Conservation (phyloP, 35 echinoderm and acorn worm genomes). For the Lytechinus pictus region DNA sequence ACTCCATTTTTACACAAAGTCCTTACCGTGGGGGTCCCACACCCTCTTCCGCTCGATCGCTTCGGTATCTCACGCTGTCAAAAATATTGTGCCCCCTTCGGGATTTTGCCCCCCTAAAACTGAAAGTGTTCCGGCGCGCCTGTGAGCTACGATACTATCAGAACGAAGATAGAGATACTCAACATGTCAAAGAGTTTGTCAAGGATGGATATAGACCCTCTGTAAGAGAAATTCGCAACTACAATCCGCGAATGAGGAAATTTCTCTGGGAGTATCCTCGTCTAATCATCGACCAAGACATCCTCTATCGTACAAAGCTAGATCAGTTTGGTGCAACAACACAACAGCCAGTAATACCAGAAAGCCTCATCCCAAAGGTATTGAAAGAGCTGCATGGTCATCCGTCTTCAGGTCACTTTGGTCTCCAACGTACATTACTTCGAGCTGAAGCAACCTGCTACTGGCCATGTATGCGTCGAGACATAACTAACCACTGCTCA, state of each 20-base stretch:
- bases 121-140: too few relatives aligned
- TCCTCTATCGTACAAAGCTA: not conserved
- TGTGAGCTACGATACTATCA: not conserved
- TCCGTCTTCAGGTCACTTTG: constrained; percentile 38
- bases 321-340: not conserved
- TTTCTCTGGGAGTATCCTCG: not conserved
- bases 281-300: not conserved
- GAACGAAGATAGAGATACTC: not conserved
- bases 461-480: not conserved
- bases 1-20: too few relatives aligned
- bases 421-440: not conserved
- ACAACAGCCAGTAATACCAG: constrained; percentile 18
- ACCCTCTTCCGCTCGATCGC: too few relatives aligned
- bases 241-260: not conserved
- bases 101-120: too few relatives aligned
- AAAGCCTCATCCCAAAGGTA: not conserved
- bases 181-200: not conserved
- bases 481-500: not conserved
- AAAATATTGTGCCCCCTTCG: too few relatives aligned
- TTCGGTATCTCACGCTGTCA: too few relatives aligned
- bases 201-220: not conserved
- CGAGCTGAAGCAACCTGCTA: constrained; percentile 22
- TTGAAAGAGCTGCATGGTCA: constrained; percentile 1
- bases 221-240: not conserved
- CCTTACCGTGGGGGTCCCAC: too few relatives aligned